Evolutionary conservation across 2,113 vertebrate species (phyloP), one percentile per base, ranked within the genome.

Genomic region (Myotis yumanensis): DNA sequence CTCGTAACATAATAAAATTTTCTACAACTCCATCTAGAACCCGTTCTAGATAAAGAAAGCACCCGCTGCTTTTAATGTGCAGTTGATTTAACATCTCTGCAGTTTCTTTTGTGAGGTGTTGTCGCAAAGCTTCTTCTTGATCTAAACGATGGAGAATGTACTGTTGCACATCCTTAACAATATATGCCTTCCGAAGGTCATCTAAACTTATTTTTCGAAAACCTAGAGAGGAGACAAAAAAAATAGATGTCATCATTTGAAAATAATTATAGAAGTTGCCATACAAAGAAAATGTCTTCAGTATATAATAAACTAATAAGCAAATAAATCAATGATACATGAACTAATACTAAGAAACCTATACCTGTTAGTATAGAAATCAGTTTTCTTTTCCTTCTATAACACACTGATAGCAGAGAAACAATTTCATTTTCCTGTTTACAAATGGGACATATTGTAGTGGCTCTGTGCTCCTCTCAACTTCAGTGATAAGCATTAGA

Each of bases 31-130:
- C 99, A 68, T 99, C 99, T 46, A 99, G 98, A 94, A 99, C 99
- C 0, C 99, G 99, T 89, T 99, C 99, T 94, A 99, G 98, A 84
- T 99, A 99, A 69, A 99, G 98, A 98, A 99, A 99, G 96, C 99
- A 99, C 28, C 99, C 99, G 0, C 99, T 99, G 98, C 99, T 99
- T 97, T 99, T 99, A 96, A 99, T 99, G 97, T 99, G 99, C 90
- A 99, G 99, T 90, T 99, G 99, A 97, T 99, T 99, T 68, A 99
- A 98, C 99, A 99, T 99, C 98, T 99, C 99, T 0, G 99, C 99
- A 0, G 99, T 99, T 98, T 99, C 99, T 97, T 99, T 99, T 48
- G 99, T 99, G 81, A 99, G 99, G 92, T 99, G 99, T 51, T 99
- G 99, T 85, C 99, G 98, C 93, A 99, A 98, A 5, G 99, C 99